Base-by-base conservation (phyloP, 1,140 invertebrate genomes). In the Pogonognathellus flavescens region DNA sequence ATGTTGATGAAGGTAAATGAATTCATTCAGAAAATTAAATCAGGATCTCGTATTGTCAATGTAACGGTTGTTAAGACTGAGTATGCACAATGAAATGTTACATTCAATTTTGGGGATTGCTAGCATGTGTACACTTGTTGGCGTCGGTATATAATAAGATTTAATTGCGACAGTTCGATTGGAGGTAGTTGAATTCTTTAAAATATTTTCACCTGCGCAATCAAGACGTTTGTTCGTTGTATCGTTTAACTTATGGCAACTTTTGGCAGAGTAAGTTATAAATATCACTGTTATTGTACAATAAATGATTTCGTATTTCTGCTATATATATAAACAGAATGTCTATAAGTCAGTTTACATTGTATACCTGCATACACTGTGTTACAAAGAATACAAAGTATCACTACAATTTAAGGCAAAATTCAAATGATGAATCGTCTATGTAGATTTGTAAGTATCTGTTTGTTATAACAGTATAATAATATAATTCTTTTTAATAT, bases 381-480 rank as follows among this genome's bases (percentile, higher is more conserved):
- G 6, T 10, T 62, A 18, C 20, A 62, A 18, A 9, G 25, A 18
- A 25, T 76, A 76, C 59, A 50, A 70, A 76, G 31, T 76, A 76
- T 76, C 70, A 76, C 31, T 76, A 76, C 11, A 76, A 76, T 49
- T 76, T 76, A 76, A 76, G 70, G 70, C 70, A 25, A 76, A 76
- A 76, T 25, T 49, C 70, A 76, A 76, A 49, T 76, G n/a, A 76
- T 31, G 25, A 50, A 18, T 2, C 18, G 41, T 49, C 14, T 18
- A 31, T 49, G 2, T 4, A 14, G 53, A 4, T 57, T 57, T 9
- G 11, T 57, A 57, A 57, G 2, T 57, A 57, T 3, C 1, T 57
- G 2, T n/a, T 10, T 14, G 9, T 57, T 57, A 9, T n/a, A 57
- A 57, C n/a, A 13, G n/a, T n/a, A 57, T 14, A 57, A 57, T 57